Evolutionary conservation across 2,888 invertebrate species (phyloP).

Genomic region (Agrotis ipsilon): DNA sequence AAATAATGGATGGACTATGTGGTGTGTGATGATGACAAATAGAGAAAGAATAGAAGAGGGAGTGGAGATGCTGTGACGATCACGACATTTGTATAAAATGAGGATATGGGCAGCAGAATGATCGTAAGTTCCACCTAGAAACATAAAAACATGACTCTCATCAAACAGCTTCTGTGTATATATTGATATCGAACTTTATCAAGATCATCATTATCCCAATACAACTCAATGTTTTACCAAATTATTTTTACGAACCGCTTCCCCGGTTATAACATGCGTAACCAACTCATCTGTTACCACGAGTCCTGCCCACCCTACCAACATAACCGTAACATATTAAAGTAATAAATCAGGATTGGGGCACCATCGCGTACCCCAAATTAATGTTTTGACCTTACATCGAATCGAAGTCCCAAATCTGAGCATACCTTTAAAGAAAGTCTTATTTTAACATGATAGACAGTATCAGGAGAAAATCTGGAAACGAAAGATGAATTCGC

Average conservation of each 20-base stretch:
- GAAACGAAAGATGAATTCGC: constrained; percentile 50
- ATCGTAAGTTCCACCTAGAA: too few relatives aligned
- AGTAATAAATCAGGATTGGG: constrained; percentile 63
- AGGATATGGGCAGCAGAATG: too few relatives aligned
- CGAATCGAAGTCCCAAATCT: constrained; percentile 52
- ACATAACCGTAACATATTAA: constrained; percentile 63
- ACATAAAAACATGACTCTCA: too few relatives aligned
- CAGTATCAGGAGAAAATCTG: constrained; percentile 55
- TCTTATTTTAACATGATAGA: constrained; percentile 51
- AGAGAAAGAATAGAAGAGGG: too few relatives aligned
- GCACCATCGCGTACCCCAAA: constrained; percentile 54
- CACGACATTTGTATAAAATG: too few relatives aligned
- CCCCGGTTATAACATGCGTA: constrained; percentile 54
- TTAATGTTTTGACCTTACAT: constrained; percentile 66
- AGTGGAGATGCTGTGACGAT: too few relatives aligned
- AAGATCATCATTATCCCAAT: not conserved
- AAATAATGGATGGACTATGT: too few relatives aligned
- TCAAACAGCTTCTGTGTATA: not conserved
- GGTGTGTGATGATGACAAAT: too few relatives aligned
- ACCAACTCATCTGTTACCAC: constrained; percentile 56
- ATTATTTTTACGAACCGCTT: constrained; percentile 36
- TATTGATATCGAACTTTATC: not conserved
- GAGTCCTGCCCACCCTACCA: constrained; percentile 55
- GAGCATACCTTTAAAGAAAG: constrained; percentile 56
- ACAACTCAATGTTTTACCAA: constrained; percentile 37